These are phyloP conservation scores for Drosophila ambigua DNA, from an alignment of 1,140 invertebrate species.

Conservation along the genomic window DNA sequence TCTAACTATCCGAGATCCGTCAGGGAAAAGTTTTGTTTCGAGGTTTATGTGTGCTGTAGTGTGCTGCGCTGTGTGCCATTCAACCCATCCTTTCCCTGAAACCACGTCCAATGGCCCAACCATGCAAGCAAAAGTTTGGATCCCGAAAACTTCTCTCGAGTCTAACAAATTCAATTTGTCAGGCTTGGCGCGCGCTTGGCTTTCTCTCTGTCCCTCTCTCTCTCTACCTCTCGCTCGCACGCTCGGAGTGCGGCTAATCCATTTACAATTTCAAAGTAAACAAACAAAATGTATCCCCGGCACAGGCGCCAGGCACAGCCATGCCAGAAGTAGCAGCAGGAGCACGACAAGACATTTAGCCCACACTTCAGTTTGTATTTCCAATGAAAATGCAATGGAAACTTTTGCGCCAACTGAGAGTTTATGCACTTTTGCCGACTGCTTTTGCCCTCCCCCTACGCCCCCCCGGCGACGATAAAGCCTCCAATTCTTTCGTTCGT, in stretches of 20 bases:
- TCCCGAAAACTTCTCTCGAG: constrained; percentile 69
- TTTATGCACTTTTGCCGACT: constrained; percentile 33
- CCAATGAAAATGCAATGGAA: constrained; percentile 63
- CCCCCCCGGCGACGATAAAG: too few relatives aligned
- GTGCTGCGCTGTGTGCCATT: too few relatives aligned
- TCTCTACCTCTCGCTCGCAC: background rate
- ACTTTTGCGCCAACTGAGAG: constrained; percentile 48
- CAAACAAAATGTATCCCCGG: constrained; percentile 70
- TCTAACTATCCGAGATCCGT: background rate
- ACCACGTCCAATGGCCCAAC: constrained; percentile 66
- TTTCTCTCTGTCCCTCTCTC: background rate
- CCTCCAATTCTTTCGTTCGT: background rate
- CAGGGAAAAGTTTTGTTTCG: constrained; percentile 59
- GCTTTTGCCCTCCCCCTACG: constrained; percentile 2
- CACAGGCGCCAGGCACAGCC: constrained; percentile 4
- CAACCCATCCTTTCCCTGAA: constrained; percentile 24
- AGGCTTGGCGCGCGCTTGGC: constrained; percentile 60
- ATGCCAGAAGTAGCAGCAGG: too few relatives aligned
- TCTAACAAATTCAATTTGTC: constrained; percentile 80
- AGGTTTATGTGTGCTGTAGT: constrained; percentile 27
- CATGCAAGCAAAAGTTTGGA: constrained; percentile 74
- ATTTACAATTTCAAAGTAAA: constrained; percentile 81
- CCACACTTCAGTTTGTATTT: constrained; percentile 35
- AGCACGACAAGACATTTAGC: constrained; percentile 53
- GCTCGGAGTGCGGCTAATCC: constrained; percentile 66